Conservation (phyloP, 92 coral and sea anemone species). For the Plumapathes pennacea region DNA sequence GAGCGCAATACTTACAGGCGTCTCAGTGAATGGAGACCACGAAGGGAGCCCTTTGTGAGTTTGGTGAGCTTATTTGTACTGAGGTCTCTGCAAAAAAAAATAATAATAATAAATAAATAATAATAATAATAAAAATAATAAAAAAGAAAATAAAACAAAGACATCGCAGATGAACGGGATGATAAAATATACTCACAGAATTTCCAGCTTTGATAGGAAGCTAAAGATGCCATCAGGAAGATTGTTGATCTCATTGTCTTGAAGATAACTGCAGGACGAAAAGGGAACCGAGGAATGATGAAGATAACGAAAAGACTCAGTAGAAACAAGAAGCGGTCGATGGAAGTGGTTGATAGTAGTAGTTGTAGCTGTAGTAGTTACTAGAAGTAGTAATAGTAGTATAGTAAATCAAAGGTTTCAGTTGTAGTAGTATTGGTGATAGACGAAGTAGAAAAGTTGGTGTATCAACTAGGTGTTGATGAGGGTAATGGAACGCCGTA, state of each 20-base stretch:
- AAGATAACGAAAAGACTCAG: no score
- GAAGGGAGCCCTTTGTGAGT: conserved; percentile 28
- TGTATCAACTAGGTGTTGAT: no score
- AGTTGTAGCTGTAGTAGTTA: no score
- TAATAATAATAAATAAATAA: neutral
- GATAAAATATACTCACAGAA: conserved; percentile 16
- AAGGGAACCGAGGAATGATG: neutral
- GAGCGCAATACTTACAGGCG: conserved; percentile 45
- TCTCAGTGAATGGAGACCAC: conserved; percentile 39
- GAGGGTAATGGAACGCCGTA: no score
- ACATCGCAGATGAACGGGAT: neutral
- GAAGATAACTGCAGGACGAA: conserved; percentile 18
- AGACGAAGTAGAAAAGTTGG: no score
- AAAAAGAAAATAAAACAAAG: neutral
- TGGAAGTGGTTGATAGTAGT: no score
- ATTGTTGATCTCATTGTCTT: conserved; percentile 7
- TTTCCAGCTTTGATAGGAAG: neutral
- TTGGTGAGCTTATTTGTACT: conserved; percentile 33
- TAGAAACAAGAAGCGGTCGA: no score
- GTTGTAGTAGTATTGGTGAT: no score
- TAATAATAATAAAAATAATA: neutral
- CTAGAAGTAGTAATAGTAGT: no score
- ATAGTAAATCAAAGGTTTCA: no score
- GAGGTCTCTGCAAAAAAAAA: conserved; percentile 24
- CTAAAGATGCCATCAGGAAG: conserved; percentile 22